Base-by-base conservation (phyloP, 2,113 vertebrate genomes). In the Corydoras maculifer region DNA sequence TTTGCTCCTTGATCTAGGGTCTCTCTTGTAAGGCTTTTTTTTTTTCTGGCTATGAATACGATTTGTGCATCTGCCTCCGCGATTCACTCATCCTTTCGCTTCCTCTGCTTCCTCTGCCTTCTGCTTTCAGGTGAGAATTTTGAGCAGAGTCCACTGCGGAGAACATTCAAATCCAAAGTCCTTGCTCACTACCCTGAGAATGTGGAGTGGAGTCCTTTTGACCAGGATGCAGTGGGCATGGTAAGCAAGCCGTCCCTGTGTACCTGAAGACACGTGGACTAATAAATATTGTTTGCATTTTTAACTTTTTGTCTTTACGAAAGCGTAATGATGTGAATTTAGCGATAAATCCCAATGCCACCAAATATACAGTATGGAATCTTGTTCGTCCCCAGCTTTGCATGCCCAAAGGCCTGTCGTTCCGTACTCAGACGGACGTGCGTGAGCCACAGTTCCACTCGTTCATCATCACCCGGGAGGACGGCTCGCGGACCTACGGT, bases 151-250 rank as follows among this genome's bases (percentile, higher is more conserved):
- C 97, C 97, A 0, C 79, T 98, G 82, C 90, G 95, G 86, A 91
- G 97, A 88, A 98, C 96, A 78, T 99, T 99, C 85, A 99, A 99
- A 84, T 98, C 97, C 83, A 98, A 98, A 88, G 97, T 99, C 84
- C 90, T 99, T 78, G 95, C 96, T 79, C 95, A 95, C 78, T 99
- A 94, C 87, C 97, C 97, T 54, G 94, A 97, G 73, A 99, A 98
- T 83, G 95, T 98, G 69, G 97, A 99, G 84, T 98, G 96, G 97
- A 99, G 94, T 83, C 94, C 95, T 10, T 99, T 99, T 86, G 97
- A 99, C 86, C 97, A 99, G 86, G 96, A 98, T 92, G 96, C 97
- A 61, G 97, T 98, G 78, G 97, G 97, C 90, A 99, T 99, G 97
- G 97, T 99, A 85, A 65, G 81, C 69, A 12, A 53, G 35, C 55